Conservation (phyloP, 2,113 vertebrate species). For the Rhizomys pruinosus region DNA sequence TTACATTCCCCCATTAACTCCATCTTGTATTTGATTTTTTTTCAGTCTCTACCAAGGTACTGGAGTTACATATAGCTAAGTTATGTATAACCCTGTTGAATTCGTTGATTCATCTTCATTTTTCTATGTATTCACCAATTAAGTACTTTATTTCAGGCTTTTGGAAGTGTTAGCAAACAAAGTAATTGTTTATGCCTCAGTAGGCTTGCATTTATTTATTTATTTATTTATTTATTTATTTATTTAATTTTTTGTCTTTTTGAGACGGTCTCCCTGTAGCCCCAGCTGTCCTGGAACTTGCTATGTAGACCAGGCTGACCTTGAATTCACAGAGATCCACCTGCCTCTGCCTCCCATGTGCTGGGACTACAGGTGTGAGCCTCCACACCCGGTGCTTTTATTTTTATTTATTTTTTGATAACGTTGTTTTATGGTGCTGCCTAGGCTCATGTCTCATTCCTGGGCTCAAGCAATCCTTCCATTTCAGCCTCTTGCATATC, state of each 20-base stretch:
- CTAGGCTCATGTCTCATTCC: not conserved
- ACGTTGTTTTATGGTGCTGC: not conserved
- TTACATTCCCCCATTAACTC: not conserved
- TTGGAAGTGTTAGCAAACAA: slow-evolving; percentile 13
- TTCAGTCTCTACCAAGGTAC: not conserved
- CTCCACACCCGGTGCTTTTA: too few species aligned
- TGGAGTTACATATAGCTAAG: not conserved
- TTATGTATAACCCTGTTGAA: not conserved
- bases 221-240: too few species aligned
- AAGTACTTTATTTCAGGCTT: slow-evolving; percentile 46
- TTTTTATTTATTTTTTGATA: not conserved
- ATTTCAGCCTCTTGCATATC: not conserved
- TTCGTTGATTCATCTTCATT: slow-evolving; percentile 30
- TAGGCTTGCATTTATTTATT: not conserved
- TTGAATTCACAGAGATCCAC: too few species aligned
- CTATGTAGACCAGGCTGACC: too few species aligned
- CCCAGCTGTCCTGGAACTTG: too few species aligned
- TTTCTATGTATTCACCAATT: slow-evolving; percentile 35
- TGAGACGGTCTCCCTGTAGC: too few species aligned
- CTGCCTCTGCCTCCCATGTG: too few species aligned
- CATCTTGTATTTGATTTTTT: too few species aligned
- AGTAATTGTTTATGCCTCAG: slow-evolving; percentile 6
- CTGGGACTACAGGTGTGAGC: too few species aligned
- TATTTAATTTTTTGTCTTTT: too few species aligned
- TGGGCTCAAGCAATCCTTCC: not conserved